Base-by-base conservation (phyloP, 2,113 vertebrate genomes). In the Psephotus haematonotus region DNA sequence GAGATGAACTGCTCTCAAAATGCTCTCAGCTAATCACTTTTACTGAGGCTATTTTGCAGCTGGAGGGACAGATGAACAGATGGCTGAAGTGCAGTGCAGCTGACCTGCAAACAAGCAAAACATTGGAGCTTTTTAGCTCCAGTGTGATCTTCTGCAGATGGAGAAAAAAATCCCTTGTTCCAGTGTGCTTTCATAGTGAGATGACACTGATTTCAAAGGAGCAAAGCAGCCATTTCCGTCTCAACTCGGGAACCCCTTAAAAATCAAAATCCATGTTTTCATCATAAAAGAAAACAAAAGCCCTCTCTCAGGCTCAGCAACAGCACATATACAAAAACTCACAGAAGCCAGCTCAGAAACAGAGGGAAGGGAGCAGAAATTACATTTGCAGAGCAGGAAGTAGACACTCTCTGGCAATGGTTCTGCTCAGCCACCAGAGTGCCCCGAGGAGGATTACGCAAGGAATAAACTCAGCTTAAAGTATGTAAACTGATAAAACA, bases 401-500 rank as follows among this genome's bases (percentile, higher is more conserved):
- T 80, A 87, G 93, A 72, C 1, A 0, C 70, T 96, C 76, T 79
- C 92, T 93, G 72, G 85, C 55, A 91, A 29, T 5, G 28, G 75
- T 43, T 95, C 86, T 96, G 80, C 77, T 95, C 88, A 88, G 62
- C 63, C 93, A 93, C 88, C 8, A n/a, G 41, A 89, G 65, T 0
- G 18, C 85, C 96, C 92, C 15, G 6, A 92, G 92, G 87, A 95
- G 92, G 95, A 96, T 96, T 97, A 96, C 6, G 29, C 82, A 90
- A 88, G 91, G 90, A 95, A 94, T 90, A 95, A 97, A 96, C 95
- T 78, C 22, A 14, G 62, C 35, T 85, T 91, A 83, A 94, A 97
- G 93, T 91, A 96, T 95, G 92, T 96, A 96, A 97, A 97, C 95
- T 92, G 97, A 96, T 96, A 97, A 97, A 97, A 90, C 95, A 96